These are phyloP conservation scores for Pantelozetes paolii DNA, from an alignment of 2,888 invertebrate genomes.

Conservation along the genomic window DNA sequence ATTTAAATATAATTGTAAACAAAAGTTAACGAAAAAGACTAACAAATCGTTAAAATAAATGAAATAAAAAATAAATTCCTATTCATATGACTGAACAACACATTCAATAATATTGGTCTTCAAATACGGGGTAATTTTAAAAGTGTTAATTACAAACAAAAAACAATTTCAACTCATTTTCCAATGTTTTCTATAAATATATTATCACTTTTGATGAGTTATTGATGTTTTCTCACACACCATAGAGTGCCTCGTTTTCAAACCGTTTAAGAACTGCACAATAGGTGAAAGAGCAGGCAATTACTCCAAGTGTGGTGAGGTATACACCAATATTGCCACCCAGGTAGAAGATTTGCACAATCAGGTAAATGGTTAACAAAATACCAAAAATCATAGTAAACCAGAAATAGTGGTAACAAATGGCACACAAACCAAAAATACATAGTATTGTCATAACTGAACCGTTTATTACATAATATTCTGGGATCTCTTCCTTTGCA, in stretches of 20 bases:
- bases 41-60: neutral
- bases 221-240: neutral
- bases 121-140: neutral
- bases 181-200: neutral
- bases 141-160: neutral
- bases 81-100: neutral
- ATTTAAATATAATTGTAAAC: no score
- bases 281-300: constrained; percentile 39
- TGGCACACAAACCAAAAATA: constrained; percentile 32
- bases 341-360: constrained; percentile 5
- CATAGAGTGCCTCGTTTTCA: constrained; percentile 37
- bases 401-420: constrained; percentile 39
- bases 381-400: constrained; percentile 34
- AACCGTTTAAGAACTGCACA: constrained; percentile 38
- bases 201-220: neutral
- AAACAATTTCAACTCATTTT: neutral
- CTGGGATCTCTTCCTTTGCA: neutral
- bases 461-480: constrained; percentile 32
- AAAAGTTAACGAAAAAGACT: neutral
- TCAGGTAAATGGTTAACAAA: constrained; percentile 8
- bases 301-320: constrained; percentile 31
- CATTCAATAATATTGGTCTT: constrained; percentile 5
- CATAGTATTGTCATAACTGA: constrained; percentile 9
- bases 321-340: constrained; percentile 34
- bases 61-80: neutral